These are phyloP conservation scores for Coregonus clupeaformis DNA, from an alignment of 2,113 vertebrate genomes.

Conservation along the genomic window DNA sequence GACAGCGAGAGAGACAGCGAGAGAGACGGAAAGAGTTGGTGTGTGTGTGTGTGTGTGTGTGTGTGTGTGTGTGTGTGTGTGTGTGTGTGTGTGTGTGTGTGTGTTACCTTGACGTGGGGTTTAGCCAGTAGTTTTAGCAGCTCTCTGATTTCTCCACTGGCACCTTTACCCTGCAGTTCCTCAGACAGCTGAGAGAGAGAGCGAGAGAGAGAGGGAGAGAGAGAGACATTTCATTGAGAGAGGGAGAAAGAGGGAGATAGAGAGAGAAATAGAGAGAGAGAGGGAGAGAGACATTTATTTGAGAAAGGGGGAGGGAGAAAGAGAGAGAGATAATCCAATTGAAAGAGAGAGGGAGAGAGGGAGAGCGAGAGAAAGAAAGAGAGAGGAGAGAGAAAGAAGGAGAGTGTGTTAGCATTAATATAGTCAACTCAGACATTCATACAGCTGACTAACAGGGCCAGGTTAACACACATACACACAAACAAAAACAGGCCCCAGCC, in stretches of 20 bases:
- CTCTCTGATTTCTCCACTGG: conserved; percentile 83
- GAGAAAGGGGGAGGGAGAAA: background rate
- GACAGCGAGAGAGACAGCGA: conserved; percentile 1
- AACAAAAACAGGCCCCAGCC: no score
- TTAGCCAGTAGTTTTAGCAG: conserved; percentile 86
- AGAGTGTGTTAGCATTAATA: no score
- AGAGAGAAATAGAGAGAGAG: background rate
- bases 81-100: no score
- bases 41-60: no score
- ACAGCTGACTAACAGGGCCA: no score
- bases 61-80: no score
- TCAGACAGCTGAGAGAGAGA: conserved; percentile 77
- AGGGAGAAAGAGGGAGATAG: background rate
- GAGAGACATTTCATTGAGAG: background rate
- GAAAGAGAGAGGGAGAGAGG: background rate
- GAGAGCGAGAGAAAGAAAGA: no score
- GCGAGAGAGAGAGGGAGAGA: conserved; percentile 32
- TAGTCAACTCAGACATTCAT: no score
- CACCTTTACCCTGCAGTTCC: conserved; percentile 82
- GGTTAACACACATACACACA: no score
- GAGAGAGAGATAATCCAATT: background rate
- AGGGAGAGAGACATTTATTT: background rate
- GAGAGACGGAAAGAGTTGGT: background rate
- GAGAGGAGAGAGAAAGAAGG: no score
- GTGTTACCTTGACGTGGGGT: conserved; percentile 88